phyloP scores from a whole-genome alignment of 1,140 invertebrate species.

The Phthorimaea operculella region DNA sequence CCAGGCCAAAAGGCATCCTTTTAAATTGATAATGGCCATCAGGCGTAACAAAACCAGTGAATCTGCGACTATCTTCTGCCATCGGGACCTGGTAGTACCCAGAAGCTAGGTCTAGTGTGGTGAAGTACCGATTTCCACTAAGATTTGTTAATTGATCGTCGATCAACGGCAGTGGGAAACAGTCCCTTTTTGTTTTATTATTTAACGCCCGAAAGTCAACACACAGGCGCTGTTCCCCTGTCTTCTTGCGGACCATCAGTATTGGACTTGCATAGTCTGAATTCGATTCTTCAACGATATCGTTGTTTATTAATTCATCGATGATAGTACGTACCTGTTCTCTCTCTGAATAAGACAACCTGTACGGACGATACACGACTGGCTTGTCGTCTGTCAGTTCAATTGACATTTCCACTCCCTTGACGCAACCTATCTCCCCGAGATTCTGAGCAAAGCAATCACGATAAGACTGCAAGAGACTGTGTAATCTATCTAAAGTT shows the following conservation, averaged over 20 bases:
- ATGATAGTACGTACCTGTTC: conserved; percentile 1
- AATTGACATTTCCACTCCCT: background rate
- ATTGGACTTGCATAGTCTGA: conserved; percentile 23
- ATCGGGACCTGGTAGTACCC: conserved; percentile 4
- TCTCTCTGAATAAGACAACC: conserved; percentile 1
- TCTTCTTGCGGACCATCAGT: conserved; percentile 30
- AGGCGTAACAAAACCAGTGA: conserved; percentile 2
- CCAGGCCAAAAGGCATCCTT: conserved; percentile 5
- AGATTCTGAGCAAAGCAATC: background rate
- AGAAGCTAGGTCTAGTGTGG: conserved; percentile 1
- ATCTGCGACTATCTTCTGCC: background rate
- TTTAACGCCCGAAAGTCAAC: conserved; percentile 41
- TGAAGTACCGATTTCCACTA: conserved; percentile 1
- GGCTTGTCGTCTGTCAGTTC: conserved; percentile 6
- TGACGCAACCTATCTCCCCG: background rate
- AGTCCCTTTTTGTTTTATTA: conserved; percentile 10
- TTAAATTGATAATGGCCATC: conserved; percentile 6
- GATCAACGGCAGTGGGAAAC: conserved; percentile 9
- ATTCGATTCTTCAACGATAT: conserved; percentile 7
- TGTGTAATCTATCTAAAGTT: background rate
- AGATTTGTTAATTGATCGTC: conserved; percentile 7
- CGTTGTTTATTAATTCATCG: background rate
- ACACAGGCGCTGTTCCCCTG: conserved; percentile 24
- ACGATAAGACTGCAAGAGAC: background rate
- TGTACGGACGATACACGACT: conserved; percentile 3